These are phyloP conservation scores for Orchestia grillus DNA, from an alignment of 1,140 invertebrate species.

Conservation along the genomic window DNA sequence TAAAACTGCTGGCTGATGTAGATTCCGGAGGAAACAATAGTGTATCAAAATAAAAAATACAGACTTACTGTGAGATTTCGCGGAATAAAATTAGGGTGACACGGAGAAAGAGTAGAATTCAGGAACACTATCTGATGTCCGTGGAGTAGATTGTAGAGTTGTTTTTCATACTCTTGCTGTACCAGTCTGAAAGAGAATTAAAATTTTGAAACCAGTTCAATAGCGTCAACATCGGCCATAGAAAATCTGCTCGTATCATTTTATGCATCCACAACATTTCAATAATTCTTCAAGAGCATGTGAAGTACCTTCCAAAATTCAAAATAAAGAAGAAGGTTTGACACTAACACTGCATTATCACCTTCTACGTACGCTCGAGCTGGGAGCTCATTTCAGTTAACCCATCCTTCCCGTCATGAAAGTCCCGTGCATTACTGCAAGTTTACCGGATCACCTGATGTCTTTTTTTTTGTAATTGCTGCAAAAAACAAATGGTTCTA, in stretches of 20 bases:
- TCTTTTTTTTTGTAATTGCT: too few species aligned
- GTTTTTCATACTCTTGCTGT: slow-evolving; percentile 54
- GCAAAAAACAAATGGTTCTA: too few species aligned
- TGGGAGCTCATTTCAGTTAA: background rate
- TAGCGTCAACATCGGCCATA: too few species aligned
- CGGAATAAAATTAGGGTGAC: background rate
- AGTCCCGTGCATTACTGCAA: background rate
- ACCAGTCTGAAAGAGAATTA: slow-evolving; percentile 39
- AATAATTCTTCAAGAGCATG: too few species aligned
- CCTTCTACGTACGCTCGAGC: background rate
- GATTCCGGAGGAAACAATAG: background rate
- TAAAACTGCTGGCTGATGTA: too few species aligned
- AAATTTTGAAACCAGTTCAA: background rate
- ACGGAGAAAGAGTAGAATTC: background rate
- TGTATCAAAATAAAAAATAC: background rate
- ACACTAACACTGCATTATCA: too few species aligned
- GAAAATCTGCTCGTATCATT: too few species aligned
- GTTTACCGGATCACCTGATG: background rate
- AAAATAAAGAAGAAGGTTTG: too few species aligned
- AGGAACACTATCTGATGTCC: slow-evolving; percentile 43
- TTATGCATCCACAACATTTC: too few species aligned
- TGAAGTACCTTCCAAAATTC: too few species aligned
- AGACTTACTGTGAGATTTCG: background rate
- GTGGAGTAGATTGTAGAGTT: slow-evolving; percentile 46
- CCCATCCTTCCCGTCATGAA: background rate